A percentile compares a stretch with the other conserved stretches of the same genome.
These are phyloP conservation scores for Zosterops hypoxanthus DNA, from an alignment of 2,113 vertebrate genomes.

Conservation along the genomic window DNA sequence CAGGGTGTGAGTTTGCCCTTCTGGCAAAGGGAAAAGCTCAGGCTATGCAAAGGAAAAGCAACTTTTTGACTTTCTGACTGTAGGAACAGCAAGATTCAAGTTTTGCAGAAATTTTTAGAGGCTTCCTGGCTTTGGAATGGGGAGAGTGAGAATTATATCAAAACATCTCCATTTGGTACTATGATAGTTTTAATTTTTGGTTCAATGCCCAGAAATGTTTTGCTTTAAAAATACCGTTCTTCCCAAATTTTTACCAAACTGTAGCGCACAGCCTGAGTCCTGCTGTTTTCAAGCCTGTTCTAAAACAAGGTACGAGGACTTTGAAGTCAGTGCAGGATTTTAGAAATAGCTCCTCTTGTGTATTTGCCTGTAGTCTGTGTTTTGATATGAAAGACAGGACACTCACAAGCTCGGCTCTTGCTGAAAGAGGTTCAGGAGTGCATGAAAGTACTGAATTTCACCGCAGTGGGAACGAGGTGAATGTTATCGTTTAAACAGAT, in stretches of 20 bases:
- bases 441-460: neutral
- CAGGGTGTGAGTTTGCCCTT: neutral
- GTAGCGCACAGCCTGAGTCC: rapidly evolving
- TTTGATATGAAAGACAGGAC: neutral
- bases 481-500: neutral
- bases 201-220: neutral
- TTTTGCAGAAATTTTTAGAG: neutral
- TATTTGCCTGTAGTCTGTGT: neutral
- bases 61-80: neutral
- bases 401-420: rapidly evolving
- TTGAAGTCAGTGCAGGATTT: neutral
- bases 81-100: neutral
- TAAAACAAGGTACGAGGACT: neutral
- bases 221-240: neutral
- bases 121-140: neutral
- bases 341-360: neutral
- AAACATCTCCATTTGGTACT: neutral
- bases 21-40: neutral
- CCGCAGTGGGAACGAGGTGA: rapidly evolving
- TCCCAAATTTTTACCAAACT: neutral
- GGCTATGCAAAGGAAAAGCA: neutral
- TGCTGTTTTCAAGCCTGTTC: neutral
- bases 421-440: neutral
- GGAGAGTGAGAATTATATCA: neutral
- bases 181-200: neutral